Evolutionary conservation across 2,888 invertebrate genomes (phyloP), one percentile per base, ranked within the genome.

Genomic region (Erebia palarica): DNA sequence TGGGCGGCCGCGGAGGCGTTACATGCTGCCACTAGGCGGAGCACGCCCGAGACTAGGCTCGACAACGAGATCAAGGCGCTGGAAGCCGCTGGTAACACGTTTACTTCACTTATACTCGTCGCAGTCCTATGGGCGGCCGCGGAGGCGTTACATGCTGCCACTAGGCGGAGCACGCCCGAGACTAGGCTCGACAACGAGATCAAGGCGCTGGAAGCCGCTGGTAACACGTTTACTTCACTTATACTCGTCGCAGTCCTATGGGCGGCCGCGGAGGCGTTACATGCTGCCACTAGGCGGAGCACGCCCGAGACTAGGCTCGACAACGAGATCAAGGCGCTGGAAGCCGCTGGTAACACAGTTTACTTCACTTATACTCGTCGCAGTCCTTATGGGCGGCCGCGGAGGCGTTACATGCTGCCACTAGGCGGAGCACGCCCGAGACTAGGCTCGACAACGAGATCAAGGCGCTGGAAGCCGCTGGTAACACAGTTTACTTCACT

Each of bases 1-100:
- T 99, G 99, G 99, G 96, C 98, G 76, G 98, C 99, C 1, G 98
- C 98, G 80, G 98, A 98, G 82, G 96, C 98, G 3, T 92, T 99
- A 53, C 95, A 96, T 82, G 95, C 96, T 2, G 96, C 97, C 27
- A 95, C 98, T 5, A 49, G 59, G 11, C 16, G 67, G 47, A 58
- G 14, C n/a, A 11, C 94, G 0, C 89, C 77, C 0, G 74, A 78
- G 88, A 94, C 80, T 91, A 95, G 81, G 86, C 95, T 86, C 88
- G 95, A 84, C 94, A 96, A 94, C 70, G 97, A 97, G 91, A 94
- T 98, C 69, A 94, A 92, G 59, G 96, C 97, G 7, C 94, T 98
- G 53, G 94, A 94, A 81, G 95, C 95, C 82, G 96, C 97, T 58
- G 57, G 57, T 58, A 58, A 58, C 14, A 18, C 11, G 5, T 4